A percentile compares a stretch with the other conserved stretches of the same genome.
These are phyloP conservation scores for Bemisia tabaci DNA, from an alignment of 1,140 invertebrate genomes.

Conservation along the genomic window DNA sequence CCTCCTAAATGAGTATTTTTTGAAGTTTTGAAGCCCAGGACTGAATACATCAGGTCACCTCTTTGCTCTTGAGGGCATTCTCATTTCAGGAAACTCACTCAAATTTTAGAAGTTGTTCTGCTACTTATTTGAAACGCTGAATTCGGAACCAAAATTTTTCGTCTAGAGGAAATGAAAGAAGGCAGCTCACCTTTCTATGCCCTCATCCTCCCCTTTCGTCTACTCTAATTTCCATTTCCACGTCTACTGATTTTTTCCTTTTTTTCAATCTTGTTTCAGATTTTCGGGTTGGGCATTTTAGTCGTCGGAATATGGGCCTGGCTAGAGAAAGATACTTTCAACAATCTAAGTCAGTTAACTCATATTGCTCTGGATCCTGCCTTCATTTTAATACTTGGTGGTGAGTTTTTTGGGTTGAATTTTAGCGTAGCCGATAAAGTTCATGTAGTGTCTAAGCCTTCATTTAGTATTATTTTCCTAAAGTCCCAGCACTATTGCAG, in stretches of 20 bases:
- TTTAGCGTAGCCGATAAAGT: too few species aligned
- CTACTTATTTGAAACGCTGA: neutral
- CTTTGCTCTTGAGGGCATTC: too few species aligned
- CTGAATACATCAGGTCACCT: too few species aligned
- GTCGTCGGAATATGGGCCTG: constrained; percentile 92
- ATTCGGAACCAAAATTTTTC: neutral
- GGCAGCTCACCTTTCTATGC: neutral
- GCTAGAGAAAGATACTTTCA: constrained; percentile 93
- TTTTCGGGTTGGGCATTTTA: constrained; percentile 69
- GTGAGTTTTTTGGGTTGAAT: too few species aligned
- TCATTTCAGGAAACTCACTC: too few species aligned
- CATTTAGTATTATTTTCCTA: too few species aligned
- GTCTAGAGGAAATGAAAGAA: neutral
- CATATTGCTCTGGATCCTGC: constrained; percentile 88
- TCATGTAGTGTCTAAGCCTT: too few species aligned
- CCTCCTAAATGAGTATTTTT: too few species aligned
- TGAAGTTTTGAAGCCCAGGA: too few species aligned
- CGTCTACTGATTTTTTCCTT: constrained; percentile 2
- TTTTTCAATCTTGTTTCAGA: constrained; percentile 41
- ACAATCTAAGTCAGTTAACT: constrained; percentile 75
- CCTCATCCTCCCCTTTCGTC: too few species aligned
- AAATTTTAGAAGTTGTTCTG: too few species aligned
- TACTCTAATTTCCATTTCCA: neutral
- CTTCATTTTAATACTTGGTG: constrained; percentile 84
- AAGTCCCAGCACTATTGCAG: too few species aligned